Evolutionary conservation across 1,140 invertebrate genomes (phyloP), one percentile per base, ranked within the genome.

Genomic region (Papilio helenus): DNA sequence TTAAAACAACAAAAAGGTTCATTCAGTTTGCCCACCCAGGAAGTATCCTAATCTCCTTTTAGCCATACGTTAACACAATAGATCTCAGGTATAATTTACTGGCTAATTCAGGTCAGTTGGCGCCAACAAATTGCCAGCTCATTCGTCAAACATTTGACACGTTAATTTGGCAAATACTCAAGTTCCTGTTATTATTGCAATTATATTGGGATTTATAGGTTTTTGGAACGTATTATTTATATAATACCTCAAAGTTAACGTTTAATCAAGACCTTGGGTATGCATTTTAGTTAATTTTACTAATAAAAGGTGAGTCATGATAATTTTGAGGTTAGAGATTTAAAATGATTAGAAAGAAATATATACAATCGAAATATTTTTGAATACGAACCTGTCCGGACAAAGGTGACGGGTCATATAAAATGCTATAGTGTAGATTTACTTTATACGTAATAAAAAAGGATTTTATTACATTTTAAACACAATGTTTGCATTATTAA

Each of bases 71-170:
- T 23, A 65, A 34, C 26, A 65, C 61, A 65, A 65, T 65, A 65
- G 26, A 26, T 23, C 8, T 72, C 83, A 84, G 83, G 85, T 86
- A 76, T 79, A 58, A 80, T 78, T 83, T 79, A 78, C 72, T 7
- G 61, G 23, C 61, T 29, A 26, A 65, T 65, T 65, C 61, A 26
- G 61, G 61, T 29, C 61, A 16, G 61, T 80, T 82, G 83, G 84
- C 84, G 87, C 87, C 86, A 84, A 77, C 39, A 72, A 26, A 76
- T 81, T 79, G 74, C 76, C 29, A 61, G 49, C 76, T 79, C 81
- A 89, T 88, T 84, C 81, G 79, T 86, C 84, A 86, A 85, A 87
- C 73, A 29, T 87, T 85, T 88, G 86, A 88, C 85, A 81, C 39
- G 72, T 74, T 81, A 85, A 84, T 85, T 83, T 83, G 85, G 81